Conservation (phyloP, 2,888 invertebrate species). For the Aspidapion aeneum region DNA sequence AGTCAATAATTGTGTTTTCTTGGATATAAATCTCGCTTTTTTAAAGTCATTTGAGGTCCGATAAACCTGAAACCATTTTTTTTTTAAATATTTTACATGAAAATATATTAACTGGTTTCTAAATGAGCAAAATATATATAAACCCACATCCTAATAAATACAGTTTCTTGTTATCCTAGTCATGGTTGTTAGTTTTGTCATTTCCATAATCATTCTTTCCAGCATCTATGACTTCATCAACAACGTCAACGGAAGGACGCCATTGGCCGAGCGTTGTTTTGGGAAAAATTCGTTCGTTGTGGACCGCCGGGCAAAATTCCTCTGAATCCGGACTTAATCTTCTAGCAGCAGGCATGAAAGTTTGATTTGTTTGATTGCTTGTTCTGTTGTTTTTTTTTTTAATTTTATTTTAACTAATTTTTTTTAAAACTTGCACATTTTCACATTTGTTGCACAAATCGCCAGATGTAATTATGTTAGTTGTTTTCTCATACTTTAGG, state of each 20-base stretch:
- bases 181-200: not conserved
- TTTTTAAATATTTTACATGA: no score
- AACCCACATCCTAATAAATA: no score
- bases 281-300: conserved; percentile 85
- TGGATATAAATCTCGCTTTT: no score
- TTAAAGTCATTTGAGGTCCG: no score
- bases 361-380: conserved; percentile 26
- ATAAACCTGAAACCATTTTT: no score
- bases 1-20: no score
- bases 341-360: conserved; percentile 68
- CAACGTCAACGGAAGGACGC: conserved; percentile 52
- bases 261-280: conserved; percentile 76
- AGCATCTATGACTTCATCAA: conserved; percentile 47
- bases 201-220: conserved; percentile 7
- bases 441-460: not conserved
- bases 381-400: conserved; percentile 20
- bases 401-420: conserved; percentile 15
- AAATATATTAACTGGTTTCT: no score
- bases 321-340: conserved; percentile 77
- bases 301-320: conserved; percentile 74
- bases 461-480: no score
- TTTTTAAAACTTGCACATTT: not conserved
- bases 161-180: no score
- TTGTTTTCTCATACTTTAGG: no score
- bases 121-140: no score